phyloP scores from a whole-genome alignment of 1,140 invertebrate genomes.

The Listronotus bonariensis region DNA sequence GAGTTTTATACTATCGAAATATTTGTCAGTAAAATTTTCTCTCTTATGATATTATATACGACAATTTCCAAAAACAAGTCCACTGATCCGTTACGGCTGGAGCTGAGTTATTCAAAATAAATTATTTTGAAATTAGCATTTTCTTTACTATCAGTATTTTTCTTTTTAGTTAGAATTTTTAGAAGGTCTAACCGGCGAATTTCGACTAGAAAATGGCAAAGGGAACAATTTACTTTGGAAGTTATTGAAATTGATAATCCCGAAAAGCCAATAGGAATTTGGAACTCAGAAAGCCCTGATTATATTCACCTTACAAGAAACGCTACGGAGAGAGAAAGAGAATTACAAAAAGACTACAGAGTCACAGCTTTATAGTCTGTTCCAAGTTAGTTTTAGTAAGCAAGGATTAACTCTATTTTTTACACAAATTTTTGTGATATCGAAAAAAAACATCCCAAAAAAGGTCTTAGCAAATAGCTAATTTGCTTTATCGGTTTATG shows the following conservation, averaged over 20 bases:
- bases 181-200: constrained; percentile 61
- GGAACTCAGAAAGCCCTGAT: constrained; percentile 30
- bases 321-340: constrained; percentile 34
- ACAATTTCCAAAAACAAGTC: too few relatives aligned
- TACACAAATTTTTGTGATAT: too few relatives aligned
- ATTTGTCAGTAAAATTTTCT: too few relatives aligned
- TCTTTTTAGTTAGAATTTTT: constrained; percentile 24
- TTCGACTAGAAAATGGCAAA: constrained; percentile 58
- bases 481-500: too few relatives aligned
- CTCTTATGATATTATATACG: too few relatives aligned
- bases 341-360: constrained; percentile 38
- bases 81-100: too few relatives aligned
- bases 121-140: too few relatives aligned
- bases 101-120: too few relatives aligned
- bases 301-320: constrained; percentile 29
- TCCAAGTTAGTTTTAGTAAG: constrained; percentile 49
- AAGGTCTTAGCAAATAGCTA: too few relatives aligned
- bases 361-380: constrained; percentile 44
- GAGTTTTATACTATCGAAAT: too few relatives aligned
- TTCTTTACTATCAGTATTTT: too few relatives aligned
- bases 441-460: too few relatives aligned
- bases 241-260: constrained; percentile 21
- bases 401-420: neutral
- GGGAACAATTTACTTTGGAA: constrained; percentile 18
- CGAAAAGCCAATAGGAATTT: constrained; percentile 36